phyloP scores from a whole-genome alignment of 2,113 vertebrate species.

The Leptocoma aspasia region DNA sequence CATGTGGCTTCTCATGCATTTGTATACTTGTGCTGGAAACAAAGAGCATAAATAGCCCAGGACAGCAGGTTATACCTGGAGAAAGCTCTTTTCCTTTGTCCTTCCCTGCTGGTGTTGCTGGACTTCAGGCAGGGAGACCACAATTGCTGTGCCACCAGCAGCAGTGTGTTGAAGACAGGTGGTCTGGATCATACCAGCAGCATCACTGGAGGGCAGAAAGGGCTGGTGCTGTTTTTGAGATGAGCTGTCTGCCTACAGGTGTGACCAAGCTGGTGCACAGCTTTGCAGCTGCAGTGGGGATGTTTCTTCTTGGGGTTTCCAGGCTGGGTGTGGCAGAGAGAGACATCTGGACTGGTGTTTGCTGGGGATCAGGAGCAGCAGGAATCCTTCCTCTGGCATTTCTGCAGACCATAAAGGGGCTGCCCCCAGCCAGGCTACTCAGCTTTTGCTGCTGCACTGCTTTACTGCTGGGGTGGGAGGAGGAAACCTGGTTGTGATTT shows the following conservation, averaged over 20 bases:
- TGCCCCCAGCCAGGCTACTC: background rate
- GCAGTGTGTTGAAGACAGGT: background rate
- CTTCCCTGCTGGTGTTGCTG: background rate
- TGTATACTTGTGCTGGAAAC: background rate
- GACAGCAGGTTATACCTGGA: background rate
- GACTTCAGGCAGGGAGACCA: background rate
- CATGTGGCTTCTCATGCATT: background rate
- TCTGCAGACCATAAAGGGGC: background rate
- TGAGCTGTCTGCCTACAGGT: background rate
- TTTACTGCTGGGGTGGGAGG: background rate
- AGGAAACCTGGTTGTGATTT: background rate
- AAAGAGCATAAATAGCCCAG: background rate
- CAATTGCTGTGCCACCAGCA: background rate
- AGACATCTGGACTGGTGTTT: background rate
- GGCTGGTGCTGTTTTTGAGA: background rate
- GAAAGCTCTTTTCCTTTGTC: background rate
- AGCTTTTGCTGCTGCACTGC: background rate
- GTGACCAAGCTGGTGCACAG: background rate
- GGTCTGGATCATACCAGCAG: background rate
- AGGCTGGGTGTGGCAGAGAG: background rate
- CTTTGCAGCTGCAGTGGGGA: background rate
- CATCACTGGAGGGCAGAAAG: background rate
- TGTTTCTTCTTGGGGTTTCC: background rate
- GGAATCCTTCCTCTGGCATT: background rate
- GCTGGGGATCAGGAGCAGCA: background rate